Evolutionary conservation across 2,113 vertebrate genomes (phyloP).

Genomic region (Centropus bengalensis): DNA sequence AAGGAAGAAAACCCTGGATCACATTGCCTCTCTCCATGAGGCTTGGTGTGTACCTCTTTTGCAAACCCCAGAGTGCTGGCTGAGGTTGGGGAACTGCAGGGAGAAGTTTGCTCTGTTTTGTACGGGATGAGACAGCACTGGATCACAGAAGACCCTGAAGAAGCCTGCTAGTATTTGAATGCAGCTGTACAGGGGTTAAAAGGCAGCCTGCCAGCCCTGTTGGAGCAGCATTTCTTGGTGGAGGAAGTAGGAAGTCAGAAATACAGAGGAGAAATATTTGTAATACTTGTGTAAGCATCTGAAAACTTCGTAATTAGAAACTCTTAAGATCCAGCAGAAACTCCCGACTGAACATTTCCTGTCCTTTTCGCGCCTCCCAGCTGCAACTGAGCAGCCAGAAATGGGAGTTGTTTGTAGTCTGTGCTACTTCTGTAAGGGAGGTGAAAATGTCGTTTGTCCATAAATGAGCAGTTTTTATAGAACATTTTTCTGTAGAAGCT

Average conservation of each 20-base stretch:
- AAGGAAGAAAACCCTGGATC: background rate
- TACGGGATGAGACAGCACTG: background rate
- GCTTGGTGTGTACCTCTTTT: background rate
- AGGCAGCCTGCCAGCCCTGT: background rate
- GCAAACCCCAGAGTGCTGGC: background rate
- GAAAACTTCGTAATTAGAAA: background rate
- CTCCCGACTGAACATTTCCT: background rate
- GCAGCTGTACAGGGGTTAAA: background rate
- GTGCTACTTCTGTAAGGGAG: background rate
- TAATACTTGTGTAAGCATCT: background rate
- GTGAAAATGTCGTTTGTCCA: fast-evolving
- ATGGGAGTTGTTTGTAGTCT: background rate
- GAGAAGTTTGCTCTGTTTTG: background rate
- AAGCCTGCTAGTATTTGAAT: background rate
- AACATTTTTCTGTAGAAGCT: background rate
- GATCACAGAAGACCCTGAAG: background rate
- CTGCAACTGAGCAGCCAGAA: background rate
- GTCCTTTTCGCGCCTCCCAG: background rate
- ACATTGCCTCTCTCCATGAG: background rate
- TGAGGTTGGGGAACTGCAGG: background rate
- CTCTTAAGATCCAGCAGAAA: background rate
- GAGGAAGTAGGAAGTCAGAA: background rate
- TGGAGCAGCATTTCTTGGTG: background rate
- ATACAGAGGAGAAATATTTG: background rate
- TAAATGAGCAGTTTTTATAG: background rate